Conservation (phyloP, 2,113 vertebrate genomes). For the Atlantisia rogersi region DNA sequence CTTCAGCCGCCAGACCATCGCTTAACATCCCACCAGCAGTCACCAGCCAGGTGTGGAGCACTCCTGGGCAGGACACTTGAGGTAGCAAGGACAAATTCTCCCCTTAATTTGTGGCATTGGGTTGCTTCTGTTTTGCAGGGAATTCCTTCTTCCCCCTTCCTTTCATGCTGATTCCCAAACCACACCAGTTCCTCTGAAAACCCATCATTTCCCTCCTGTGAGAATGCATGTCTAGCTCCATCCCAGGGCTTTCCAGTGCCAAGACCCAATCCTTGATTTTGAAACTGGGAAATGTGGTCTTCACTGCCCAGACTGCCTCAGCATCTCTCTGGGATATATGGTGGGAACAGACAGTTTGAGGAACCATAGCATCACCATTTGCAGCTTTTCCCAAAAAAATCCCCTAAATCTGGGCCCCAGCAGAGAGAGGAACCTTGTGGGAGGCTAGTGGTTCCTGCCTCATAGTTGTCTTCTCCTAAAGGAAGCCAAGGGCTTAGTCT, state of each 20-base stretch:
- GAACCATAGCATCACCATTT: background rate
- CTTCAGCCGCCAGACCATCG: conserved; percentile 90
- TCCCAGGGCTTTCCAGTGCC: background rate
- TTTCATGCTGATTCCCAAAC: background rate
- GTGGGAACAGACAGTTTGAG: background rate
- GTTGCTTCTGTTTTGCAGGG: background rate
- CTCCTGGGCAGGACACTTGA: background rate
- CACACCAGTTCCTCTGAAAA: background rate
- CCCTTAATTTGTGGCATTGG: background rate
- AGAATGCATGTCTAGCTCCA: background rate
- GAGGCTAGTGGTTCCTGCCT: background rate
- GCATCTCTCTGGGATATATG: background rate
- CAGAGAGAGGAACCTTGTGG: background rate
- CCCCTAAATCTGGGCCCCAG: background rate
- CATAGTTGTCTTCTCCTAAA: background rate
- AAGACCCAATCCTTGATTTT: background rate
- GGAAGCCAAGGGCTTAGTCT: background rate
- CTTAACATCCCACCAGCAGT: conserved; percentile 53
- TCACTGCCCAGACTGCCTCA: background rate
- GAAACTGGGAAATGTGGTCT: background rate
- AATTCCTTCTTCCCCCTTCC: background rate
- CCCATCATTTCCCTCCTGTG: background rate
- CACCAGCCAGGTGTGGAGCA: background rate
- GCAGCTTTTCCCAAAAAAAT: background rate
- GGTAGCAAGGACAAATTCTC: background rate